Evolutionary conservation across 2,113 vertebrate species (phyloP), one percentile per base, ranked within the genome.

Genomic region (Urocolius indicus): DNA sequence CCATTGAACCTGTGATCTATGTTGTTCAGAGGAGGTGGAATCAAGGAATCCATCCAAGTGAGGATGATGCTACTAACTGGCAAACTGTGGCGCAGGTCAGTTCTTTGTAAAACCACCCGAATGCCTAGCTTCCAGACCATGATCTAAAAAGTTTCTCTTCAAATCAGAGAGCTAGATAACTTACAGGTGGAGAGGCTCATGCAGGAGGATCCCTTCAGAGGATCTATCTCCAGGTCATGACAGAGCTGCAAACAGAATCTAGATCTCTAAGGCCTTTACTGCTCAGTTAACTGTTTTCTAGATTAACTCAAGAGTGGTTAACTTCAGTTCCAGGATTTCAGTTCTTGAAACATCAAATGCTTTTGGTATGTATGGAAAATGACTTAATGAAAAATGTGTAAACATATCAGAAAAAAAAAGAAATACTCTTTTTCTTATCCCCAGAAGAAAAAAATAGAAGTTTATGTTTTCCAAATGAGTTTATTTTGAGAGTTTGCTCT

Each of bases 1-100:
- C 99, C 3, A 99, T 99, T 45, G 99, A 99, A 72, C 99, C 99
- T 2, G 99, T 99, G 41, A 98, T 99, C 51, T 99, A 99, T 17
- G 98, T 99, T 77, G 97, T 99, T 38, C 99, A 99, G 93, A 98
- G 98, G 14, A 97, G 99, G 63, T 99, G 99, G 99, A 99, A 99
- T 94, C 98, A 98, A 16, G 99, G 99, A 48, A 99, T 99, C 88
- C 99, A 99, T 78, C 99, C 99, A 48, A 99, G 99, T 8, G 99
- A 99, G 43, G 99, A 99, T 19, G 99, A 99, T 26, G 99, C 99
- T 88, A 99, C 98, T 0, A 97, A 94, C 19, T 99, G 99, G 99
- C 97, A 99, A 97, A 99, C 98, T 0, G 97, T 99, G 41, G 98
- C 98, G 29, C 99, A 99, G 99, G 99, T 99, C 6, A 96, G 98